Evolutionary conservation across 2,797 vertebrate genomes (phyloP), one percentile per base, ranked within the genome.

Genomic region (Takifugu rubripes): DNA sequence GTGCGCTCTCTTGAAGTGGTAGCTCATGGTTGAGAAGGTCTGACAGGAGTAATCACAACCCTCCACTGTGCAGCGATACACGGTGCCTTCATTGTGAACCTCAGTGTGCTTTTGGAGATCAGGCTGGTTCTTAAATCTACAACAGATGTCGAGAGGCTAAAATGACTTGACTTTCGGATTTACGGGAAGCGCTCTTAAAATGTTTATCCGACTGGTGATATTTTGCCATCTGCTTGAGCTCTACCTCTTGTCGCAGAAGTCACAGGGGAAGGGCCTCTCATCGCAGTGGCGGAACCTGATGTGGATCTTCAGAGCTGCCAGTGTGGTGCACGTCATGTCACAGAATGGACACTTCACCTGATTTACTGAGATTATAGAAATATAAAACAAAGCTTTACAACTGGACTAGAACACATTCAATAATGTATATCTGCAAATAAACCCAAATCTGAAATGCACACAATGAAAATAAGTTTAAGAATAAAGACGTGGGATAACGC

Each of bases 71-170:
- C 90, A 89, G 87, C 85, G 92, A 77, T 90, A 92, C 58, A 91
- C 88, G 3, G 90, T 87, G 24, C 90, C 92, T 79, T 91, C 92
- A 16, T 85, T 81, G 60, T 91, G 90, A 27, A 89, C 90, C 70
- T 92, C 91, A 53, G 90, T 89, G 82, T 87, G 92, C 73, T 93
- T 91, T 48, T 85, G 85, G 27, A 92, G 88, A 83, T 94, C 92
- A 0, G 81, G 90, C 57, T 86, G 63, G 1, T 92, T 92, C 82
- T 92, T 90, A 70, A 92, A 93, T 63, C 92, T 93, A 63, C n/a
- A 14, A 14, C 36, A 14, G 12, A 40, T 12, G 36, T 40, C 14
- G 36, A 40, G 36, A 4, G 12, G 36, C 12, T 14, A 14, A 40
- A 40, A 14, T 4, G 36, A 40, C 36, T 50, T 21, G 21, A 25